These are phyloP conservation scores for Acronicta alni DNA, from an alignment of 2,888 invertebrate genomes.

Conservation along the genomic window DNA sequence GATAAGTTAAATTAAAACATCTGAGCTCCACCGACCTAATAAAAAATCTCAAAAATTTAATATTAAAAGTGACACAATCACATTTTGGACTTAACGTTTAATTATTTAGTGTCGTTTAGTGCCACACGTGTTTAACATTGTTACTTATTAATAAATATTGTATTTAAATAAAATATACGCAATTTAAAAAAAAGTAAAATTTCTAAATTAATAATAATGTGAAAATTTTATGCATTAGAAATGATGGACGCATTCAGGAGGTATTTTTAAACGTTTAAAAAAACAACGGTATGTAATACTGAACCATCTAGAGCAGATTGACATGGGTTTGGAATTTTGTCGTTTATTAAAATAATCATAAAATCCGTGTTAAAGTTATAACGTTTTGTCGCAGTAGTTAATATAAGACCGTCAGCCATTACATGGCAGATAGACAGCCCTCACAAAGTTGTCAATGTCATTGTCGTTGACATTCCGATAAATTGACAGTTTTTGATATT, in stretches of 20 bases:
- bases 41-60: slow-evolving; percentile 14
- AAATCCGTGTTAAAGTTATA: neutral
- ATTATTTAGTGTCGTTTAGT: slow-evolving; percentile 66
- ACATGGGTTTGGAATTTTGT: no score
- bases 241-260: slow-evolving; percentile 37
- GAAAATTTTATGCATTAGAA: slow-evolving; percentile 37
- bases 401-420: no score
- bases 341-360: neutral
- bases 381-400: no score
- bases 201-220: slow-evolving; percentile 44
- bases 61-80: slow-evolving; percentile 46
- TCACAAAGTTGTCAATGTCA: no score
- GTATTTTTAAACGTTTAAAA: neutral
- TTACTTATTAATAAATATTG: slow-evolving; percentile 70
- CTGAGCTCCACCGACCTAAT: slow-evolving; percentile 37
- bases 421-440: no score
- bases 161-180: slow-evolving; percentile 61
- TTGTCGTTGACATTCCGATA: no score
- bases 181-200: slow-evolving; percentile 49
- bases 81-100: slow-evolving; percentile 43
- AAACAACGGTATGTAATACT: no score
- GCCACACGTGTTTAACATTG: slow-evolving; percentile 74
- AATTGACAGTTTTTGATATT: no score
- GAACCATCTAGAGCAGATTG: no score
- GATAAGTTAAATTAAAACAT: no score